These are phyloP conservation scores for Synanthedon formicaeformis DNA, from an alignment of 2,888 invertebrate genomes.

Conservation along the genomic window DNA sequence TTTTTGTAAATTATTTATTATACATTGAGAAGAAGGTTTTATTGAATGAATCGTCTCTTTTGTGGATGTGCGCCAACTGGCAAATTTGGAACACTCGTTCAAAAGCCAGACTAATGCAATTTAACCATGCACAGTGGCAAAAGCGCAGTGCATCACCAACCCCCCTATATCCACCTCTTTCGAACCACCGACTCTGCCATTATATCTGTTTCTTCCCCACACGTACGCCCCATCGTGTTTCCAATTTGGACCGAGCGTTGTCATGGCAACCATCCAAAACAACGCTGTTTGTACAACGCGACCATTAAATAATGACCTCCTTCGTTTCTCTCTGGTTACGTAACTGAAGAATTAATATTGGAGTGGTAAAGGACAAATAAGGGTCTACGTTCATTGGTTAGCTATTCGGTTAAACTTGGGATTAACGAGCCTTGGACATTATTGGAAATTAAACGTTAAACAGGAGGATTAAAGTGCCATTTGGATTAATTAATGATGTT, in stretches of 20 bases:
- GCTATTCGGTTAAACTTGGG: constrained; percentile 5
- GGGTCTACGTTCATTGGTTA: constrained; percentile 30
- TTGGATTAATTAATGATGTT: constrained; percentile 30
- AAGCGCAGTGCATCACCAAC: constrained; percentile 44
- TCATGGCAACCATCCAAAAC: constrained; percentile 56
- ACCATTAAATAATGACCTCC: constrained; percentile 38
- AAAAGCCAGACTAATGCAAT: constrained; percentile 54
- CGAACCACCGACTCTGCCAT: constrained; percentile 7
- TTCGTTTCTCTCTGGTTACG: constrained; percentile 5
- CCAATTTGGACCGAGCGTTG: constrained; percentile 47
- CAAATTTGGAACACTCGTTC: constrained; percentile 22
- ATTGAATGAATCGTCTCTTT: not conserved
- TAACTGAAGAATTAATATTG: not conserved
- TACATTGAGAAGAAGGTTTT: too few species aligned
- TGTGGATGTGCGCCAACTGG: constrained; percentile 5
- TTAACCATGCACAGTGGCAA: constrained; percentile 42
- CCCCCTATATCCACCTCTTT: constrained; percentile 28
- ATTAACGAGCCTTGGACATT: constrained; percentile 24
- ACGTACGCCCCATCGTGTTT: constrained; percentile 33
- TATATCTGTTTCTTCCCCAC: constrained; percentile 18
- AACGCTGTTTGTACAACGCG: constrained; percentile 26
- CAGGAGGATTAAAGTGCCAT: constrained; percentile 38
- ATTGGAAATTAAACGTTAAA: constrained; percentile 44
- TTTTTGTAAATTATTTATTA: too few species aligned
- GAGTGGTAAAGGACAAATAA: constrained; percentile 8